Evolutionary conservation across 2,113 vertebrate genomes (phyloP).

Genomic region (Amblyornis subalaris): DNA sequence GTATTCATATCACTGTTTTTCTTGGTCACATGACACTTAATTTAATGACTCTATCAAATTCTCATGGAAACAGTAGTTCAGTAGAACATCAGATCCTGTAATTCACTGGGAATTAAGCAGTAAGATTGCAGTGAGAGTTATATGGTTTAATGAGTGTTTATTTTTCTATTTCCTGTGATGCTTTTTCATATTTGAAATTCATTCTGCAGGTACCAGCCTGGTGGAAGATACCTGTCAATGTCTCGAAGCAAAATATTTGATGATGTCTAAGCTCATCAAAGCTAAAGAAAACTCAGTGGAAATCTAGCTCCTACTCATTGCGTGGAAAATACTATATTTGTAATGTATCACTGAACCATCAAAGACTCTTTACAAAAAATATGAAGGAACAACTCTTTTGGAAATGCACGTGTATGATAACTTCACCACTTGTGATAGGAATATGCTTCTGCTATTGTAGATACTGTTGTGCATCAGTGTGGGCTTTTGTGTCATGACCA

Average conservation of each 20-base stretch:
- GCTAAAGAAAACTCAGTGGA: neutral
- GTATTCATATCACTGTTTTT: neutral
- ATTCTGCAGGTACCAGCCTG: conserved; percentile 79
- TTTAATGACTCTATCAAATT: neutral
- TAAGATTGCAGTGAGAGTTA: neutral
- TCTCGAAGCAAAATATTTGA: conserved; percentile 92
- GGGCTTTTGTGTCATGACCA: conserved; percentile 12
- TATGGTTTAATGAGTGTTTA: neutral
- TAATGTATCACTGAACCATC: neutral
- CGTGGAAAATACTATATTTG: neutral
- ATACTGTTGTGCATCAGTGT: conserved; percentile 5
- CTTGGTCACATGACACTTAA: neutral
- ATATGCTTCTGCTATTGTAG: conserved; percentile 3
- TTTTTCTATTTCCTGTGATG: neutral
- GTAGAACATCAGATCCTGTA: neutral
- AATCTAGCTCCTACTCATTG: neutral
- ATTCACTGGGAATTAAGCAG: neutral
- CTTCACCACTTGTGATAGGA: neutral
- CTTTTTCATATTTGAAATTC: conserved; percentile 36
- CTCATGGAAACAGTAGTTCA: neutral
- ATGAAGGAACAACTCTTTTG: conserved; percentile 20
- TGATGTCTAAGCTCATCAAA: conserved; percentile 78
- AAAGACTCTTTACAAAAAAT: conserved; percentile 4
- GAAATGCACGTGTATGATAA: conserved; percentile 20
- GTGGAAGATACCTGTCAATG: conserved; percentile 92